Conservation (phyloP, 92 coral and sea anemone genomes). For the Porites rus region DNA sequence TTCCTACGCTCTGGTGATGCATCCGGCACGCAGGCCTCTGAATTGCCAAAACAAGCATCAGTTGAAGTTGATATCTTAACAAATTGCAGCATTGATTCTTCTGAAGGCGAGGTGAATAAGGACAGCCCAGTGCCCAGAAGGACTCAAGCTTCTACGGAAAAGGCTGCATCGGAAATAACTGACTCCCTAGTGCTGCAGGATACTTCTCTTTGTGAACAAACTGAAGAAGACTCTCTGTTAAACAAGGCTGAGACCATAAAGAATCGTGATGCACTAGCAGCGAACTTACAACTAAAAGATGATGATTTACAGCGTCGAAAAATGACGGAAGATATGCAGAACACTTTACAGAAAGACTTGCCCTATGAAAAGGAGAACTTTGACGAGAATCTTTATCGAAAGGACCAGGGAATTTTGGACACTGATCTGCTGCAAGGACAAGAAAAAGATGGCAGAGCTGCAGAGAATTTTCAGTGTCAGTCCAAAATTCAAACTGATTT, state of each 20-base stretch:
- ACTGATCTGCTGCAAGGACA: no score
- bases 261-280: background rate
- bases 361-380: background rate
- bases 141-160: background rate
- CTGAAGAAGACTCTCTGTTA: background rate
- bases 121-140: background rate
- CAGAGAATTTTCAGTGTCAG: background rate
- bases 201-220: no score
- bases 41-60: background rate
- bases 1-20: constrained; percentile 6
- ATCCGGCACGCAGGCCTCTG: background rate
- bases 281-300: no score
- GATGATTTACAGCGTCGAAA: background rate
- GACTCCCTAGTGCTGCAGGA: background rate
- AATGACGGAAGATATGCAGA: background rate
- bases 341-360: background rate
- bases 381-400: background rate
- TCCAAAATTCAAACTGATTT: background rate
- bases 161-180: background rate
- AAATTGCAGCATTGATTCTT: background rate
- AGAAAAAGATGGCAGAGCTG: background rate
- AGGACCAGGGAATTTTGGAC: background rate
- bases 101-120: background rate
- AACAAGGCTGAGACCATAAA: background rate
- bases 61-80: constrained; percentile 38